Conservation (phyloP, 1,140 invertebrate species). For the Papilio dardanus region DNA sequence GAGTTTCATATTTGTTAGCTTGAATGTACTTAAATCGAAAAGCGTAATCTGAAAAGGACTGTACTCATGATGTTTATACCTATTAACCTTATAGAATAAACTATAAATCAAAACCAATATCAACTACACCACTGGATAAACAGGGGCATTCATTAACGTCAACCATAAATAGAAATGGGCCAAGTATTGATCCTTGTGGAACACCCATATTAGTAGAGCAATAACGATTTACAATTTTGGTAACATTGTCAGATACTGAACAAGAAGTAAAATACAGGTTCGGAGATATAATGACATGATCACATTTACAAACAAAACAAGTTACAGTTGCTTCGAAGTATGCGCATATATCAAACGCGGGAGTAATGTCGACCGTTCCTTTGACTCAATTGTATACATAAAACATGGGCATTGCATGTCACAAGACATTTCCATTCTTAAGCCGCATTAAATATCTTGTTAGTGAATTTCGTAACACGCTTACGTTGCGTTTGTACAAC, state of each 20-base stretch:
- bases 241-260: neutral
- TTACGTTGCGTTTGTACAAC: slow-evolving; percentile 34
- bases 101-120: slow-evolving; percentile 7
- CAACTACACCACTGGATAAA: neutral
- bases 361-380: slow-evolving; percentile 20
- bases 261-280: slow-evolving; percentile 12
- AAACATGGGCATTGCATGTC: slow-evolving; percentile 22
- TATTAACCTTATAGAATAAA: neutral
- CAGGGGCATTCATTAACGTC: neutral
- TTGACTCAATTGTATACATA: slow-evolving; percentile 23
- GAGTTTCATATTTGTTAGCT: neutral
- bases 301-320: slow-evolving; percentile 17
- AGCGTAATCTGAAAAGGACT: neutral
- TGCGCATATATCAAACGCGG: slow-evolving; percentile 28
- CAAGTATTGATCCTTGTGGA: neutral
- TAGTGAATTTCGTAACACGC: slow-evolving; percentile 26
- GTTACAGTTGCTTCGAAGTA: slow-evolving; percentile 21
- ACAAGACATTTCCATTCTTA: slow-evolving; percentile 31
- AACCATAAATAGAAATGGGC: neutral
- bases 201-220: slow-evolving; percentile 1
- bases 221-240: slow-evolving; percentile 6
- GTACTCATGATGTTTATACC: neutral
- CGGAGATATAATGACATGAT: slow-evolving; percentile 23
- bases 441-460: slow-evolving; percentile 29
- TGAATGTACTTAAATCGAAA: neutral